phyloP scores from a whole-genome alignment of 2,113 vertebrate genomes.

The Mugil cephalus region DNA sequence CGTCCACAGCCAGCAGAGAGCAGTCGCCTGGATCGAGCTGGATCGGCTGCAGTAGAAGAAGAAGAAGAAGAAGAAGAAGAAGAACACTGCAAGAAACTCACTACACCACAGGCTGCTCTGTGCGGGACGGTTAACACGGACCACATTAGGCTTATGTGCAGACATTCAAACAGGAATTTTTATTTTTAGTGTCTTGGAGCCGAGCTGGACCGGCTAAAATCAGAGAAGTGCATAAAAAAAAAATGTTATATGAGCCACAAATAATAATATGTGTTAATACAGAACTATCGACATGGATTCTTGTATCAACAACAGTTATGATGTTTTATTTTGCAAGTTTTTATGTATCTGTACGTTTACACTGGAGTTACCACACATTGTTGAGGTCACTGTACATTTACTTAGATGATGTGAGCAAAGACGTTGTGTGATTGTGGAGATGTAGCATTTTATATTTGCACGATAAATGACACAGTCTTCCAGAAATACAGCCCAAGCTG shows the following conservation, averaged over 20 bases:
- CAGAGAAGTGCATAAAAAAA: neutral
- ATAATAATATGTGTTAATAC: neutral
- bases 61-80: neutral
- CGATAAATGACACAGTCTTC: neutral
- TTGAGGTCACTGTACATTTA: no score
- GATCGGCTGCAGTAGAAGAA: slow-evolving; percentile 72
- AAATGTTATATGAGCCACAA: neutral
- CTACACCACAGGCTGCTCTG: no score
- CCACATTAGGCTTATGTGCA: no score
- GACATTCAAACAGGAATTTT: no score
- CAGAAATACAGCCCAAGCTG: neutral
- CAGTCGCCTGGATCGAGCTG: slow-evolving; percentile 82
- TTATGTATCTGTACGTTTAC: neutral
- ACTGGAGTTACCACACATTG: no score
- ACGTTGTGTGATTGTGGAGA: neutral
- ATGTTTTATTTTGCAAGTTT: neutral
- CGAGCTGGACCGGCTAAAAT: slow-evolving; percentile 38
- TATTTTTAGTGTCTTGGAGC: neutral
- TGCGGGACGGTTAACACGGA: no score
- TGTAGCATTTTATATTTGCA: neutral
- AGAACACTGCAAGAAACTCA: no score
- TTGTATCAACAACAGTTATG: neutral
- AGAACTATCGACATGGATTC: neutral
- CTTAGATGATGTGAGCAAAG: neutral
- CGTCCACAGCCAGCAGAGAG: slow-evolving; percentile 81